Evolutionary conservation across 2,797 vertebrate genomes (phyloP).

Genomic region (Botia almorhae): DNA sequence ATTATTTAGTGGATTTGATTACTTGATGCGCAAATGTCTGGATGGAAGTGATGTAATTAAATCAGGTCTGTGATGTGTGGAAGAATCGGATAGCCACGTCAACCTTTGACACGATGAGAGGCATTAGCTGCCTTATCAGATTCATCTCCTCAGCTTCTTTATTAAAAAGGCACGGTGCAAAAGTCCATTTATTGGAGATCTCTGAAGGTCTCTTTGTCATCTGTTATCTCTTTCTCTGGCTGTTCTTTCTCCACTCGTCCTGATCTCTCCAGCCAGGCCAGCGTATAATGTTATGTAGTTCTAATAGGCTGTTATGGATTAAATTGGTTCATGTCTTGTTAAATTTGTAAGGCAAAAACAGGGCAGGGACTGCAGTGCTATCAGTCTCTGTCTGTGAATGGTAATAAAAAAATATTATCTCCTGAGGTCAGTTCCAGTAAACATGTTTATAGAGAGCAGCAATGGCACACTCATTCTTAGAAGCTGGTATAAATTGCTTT

Average conservation of each 20-base stretch:
- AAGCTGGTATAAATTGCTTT: conserved; percentile 67
- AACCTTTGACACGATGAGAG: conserved; percentile 60
- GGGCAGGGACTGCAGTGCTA: conserved; percentile 24
- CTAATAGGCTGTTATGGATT: conserved; percentile 66
- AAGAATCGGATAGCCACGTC: conserved; percentile 59
- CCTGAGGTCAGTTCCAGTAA: conserved; percentile 36
- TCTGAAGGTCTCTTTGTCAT: conserved; percentile 68
- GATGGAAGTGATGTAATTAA: conserved; percentile 58
- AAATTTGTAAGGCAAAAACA: conserved; percentile 42
- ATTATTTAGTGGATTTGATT: conserved; percentile 74
- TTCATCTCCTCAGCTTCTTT: conserved; percentile 63
- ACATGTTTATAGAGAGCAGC: conserved; percentile 31
- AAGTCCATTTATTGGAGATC: conserved; percentile 72
- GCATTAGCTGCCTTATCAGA: conserved; percentile 57
- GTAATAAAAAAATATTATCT: conserved; percentile 19
- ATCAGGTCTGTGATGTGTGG: conserved; percentile 59
- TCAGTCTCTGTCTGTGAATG: conserved; percentile 28
- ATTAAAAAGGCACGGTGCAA: conserved; percentile 70
- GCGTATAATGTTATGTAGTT: conserved; percentile 30
- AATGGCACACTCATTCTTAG: conserved; percentile 76
- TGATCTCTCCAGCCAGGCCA: neutral
- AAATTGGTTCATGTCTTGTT: conserved; percentile 59
- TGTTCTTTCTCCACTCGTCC: neutral
- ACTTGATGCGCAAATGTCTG: conserved; percentile 57
- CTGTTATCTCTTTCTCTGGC: conserved; percentile 66